Percentiles rank a stretch among this genome's conserved stretches.
Conservation (phyloP, 37 sponge, comb jelly and placozoan species). For the Halichondria panicea region DNA sequence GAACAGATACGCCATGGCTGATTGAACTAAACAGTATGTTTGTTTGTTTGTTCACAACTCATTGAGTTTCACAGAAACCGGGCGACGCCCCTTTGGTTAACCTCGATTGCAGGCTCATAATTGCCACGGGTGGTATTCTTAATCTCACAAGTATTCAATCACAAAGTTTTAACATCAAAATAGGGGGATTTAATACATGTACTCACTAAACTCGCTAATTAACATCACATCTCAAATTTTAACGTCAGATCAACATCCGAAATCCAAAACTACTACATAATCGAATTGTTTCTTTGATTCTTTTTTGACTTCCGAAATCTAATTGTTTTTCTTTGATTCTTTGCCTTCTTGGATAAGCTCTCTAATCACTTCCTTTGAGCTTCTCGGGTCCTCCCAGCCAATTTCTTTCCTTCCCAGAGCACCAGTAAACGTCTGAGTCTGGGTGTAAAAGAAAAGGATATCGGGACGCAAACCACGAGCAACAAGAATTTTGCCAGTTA, state of each 20-base stretch:
- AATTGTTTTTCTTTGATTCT: conserved; percentile 13
- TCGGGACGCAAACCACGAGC: neutral
- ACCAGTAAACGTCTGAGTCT: conserved; percentile 15
- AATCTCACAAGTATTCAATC: no score
- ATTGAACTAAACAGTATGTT: no score
- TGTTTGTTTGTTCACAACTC: no score
- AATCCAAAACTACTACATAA: neutral
- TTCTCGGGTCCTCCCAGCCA: conserved; percentile 32
- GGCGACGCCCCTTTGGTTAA: no score
- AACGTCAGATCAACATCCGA: neutral
- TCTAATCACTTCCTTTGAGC: conserved; percentile 27
- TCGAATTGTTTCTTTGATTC: conserved; percentile 14
- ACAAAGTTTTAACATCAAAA: no score
- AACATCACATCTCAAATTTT: no score
- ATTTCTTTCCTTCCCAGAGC: conserved; percentile 26
- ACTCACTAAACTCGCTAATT: no score
- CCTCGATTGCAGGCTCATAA: no score
- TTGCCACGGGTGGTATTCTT: no score
- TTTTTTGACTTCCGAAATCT: neutral
- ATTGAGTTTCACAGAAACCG: no score
- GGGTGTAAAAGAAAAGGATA: neutral
- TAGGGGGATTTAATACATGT: no score
- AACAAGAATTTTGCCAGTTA: conserved; percentile 24
- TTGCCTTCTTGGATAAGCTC: conserved; percentile 12
- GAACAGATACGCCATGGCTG: no score